A percentile compares a stretch with the other conserved stretches of the same genome.
phyloP scores from a whole-genome alignment of 2,888 invertebrate genomes.

The Amiota mariae region DNA sequence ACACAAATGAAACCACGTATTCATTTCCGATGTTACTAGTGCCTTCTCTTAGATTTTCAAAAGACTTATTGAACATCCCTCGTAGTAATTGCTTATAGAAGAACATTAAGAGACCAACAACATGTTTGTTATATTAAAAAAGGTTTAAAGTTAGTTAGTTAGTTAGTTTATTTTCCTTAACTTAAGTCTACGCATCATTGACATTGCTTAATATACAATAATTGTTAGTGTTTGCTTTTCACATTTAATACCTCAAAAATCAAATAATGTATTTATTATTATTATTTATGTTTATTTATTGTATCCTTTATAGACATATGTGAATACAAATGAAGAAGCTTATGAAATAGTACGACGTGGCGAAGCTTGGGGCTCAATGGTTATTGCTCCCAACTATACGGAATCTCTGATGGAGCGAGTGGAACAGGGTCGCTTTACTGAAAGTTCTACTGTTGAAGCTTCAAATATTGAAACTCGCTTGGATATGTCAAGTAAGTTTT shows the following conservation, averaged over 20 bases:
- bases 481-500: constrained; percentile 86
- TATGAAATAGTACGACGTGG: constrained; percentile 80
- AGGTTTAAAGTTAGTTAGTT: not conserved
- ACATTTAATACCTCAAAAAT: not conserved
- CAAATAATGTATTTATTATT: constrained; percentile 18
- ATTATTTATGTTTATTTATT: too few relatives aligned
- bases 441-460: constrained; percentile 76
- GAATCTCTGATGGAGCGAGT: constrained; percentile 78
- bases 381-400: constrained; percentile 86
- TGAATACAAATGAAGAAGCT: constrained; percentile 78
- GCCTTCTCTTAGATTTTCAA: too few relatives aligned
- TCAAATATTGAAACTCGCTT: constrained; percentile 83
- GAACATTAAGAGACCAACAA: too few relatives aligned
- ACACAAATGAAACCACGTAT: too few relatives aligned
- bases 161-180: too few relatives aligned
- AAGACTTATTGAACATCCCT: too few relatives aligned
- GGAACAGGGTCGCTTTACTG: constrained; percentile 77
- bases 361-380: constrained; percentile 83
- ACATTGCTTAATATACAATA: too few relatives aligned
- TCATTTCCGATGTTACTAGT: too few relatives aligned
- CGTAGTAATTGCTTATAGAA: too few relatives aligned
- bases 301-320: constrained; percentile 74
- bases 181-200: too few relatives aligned
- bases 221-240: constrained; percentile 40
- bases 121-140: too few relatives aligned